Conservation (phyloP, 2,888 invertebrate genomes). For the Brassicogethes aeneus region DNA sequence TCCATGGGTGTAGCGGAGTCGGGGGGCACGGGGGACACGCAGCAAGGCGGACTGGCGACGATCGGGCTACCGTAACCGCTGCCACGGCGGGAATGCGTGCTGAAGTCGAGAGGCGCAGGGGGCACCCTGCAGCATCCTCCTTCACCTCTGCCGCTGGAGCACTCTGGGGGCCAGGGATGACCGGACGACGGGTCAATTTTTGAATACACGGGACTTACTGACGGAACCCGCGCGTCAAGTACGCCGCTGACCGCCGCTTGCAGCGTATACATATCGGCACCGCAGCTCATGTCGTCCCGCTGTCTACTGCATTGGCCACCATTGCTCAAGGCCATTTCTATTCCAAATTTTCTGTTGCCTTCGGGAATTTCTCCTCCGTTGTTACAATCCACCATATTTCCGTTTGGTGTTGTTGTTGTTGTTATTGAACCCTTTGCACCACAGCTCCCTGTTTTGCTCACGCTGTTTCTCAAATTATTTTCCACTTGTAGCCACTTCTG, state of each 20-base stretch:
- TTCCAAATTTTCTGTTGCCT: slow-evolving; percentile 24
- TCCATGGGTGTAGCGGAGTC: slow-evolving; percentile 38
- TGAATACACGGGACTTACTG: slow-evolving; percentile 27
- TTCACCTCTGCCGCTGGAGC: slow-evolving; percentile 6
- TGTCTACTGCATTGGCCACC: slow-evolving; percentile 32
- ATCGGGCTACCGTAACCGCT: slow-evolving; percentile 28
- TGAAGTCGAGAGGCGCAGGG: slow-evolving; percentile 33
- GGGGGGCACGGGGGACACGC: slow-evolving; percentile 23
- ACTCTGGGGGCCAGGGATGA: slow-evolving; percentile 16
- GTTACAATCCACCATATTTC: slow-evolving; percentile 14
- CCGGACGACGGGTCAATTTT: slow-evolving; percentile 17
- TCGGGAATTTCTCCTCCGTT: slow-evolving; percentile 21
- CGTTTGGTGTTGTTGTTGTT: slow-evolving; percentile 12
- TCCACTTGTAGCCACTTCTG: slow-evolving; percentile 90
- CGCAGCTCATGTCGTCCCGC: slow-evolving; percentile 34
- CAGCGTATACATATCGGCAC: slow-evolving; percentile 13
- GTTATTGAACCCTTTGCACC: slow-evolving; percentile 8
- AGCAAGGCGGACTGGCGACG: too few species aligned
- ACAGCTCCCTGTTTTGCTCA: slow-evolving; percentile 43
- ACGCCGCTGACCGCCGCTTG: slow-evolving; percentile 15
- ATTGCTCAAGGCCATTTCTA: slow-evolving; percentile 32
- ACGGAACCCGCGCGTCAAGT: slow-evolving; percentile 28
- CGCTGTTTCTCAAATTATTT: slow-evolving; percentile 65
- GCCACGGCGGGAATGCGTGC: slow-evolving; percentile 29
- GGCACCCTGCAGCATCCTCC: too few species aligned